Conservation (phyloP, 2,888 invertebrate species). For the Lamproptera curius region DNA sequence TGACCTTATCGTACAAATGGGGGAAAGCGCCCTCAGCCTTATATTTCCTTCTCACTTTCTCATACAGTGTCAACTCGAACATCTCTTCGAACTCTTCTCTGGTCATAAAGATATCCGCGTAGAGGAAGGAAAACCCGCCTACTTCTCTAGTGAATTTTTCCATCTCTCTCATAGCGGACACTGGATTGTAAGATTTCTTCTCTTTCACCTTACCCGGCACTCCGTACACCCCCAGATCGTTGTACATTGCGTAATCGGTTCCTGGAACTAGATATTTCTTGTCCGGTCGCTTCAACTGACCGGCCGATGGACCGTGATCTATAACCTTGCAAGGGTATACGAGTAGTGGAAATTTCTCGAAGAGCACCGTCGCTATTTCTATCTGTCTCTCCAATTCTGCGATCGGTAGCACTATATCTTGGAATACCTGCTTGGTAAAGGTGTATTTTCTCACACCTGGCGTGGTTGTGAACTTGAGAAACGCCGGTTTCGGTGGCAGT, state of each 20-base stretch:
- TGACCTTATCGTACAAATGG: conserved; percentile 82
- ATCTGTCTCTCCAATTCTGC: conserved; percentile 81
- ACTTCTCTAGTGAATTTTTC: conserved; percentile 83
- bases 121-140: conserved; percentile 83
- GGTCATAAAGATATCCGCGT: conserved; percentile 85
- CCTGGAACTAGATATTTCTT: conserved; percentile 79
- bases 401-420: conserved; percentile 84
- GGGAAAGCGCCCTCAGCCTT: conserved; percentile 80
- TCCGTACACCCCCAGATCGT: conserved; percentile 84
- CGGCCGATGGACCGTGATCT: conserved; percentile 78
- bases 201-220: conserved; percentile 81
- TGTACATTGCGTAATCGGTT: conserved; percentile 83
- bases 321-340: conserved; percentile 83
- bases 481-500: conserved; percentile 83
- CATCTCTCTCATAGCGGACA: conserved; percentile 82
- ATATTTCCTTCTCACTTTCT: conserved; percentile 78
- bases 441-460: conserved; percentile 82
- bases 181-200: conserved; percentile 80
- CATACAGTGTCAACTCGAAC: conserved; percentile 83
- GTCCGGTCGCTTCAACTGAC: conserved; percentile 77
- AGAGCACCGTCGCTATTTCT: conserved; percentile 75
- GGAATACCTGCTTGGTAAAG: conserved; percentile 84
- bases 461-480: conserved; percentile 85
- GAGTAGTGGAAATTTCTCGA: conserved; percentile 82
- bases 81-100: conserved; percentile 80